These are phyloP conservation scores for Eilema caniola DNA, from an alignment of 2,888 invertebrate species.

Conservation along the genomic window DNA sequence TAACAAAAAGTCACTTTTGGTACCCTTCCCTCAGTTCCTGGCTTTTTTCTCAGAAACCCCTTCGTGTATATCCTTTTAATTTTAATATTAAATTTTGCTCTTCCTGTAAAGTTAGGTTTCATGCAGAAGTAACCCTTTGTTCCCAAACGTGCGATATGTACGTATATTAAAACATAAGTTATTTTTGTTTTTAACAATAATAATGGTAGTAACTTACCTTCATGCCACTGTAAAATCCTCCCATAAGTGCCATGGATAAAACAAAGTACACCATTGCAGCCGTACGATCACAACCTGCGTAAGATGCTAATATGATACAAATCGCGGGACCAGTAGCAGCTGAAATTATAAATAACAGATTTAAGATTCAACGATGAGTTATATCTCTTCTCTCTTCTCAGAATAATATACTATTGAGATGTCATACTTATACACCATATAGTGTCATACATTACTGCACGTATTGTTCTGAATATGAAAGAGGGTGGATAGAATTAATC, in stretches of 20 bases:
- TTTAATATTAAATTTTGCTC: no score
- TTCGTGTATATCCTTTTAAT: no score
- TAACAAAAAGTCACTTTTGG: no score
- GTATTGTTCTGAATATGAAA: neutral
- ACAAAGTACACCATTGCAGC: slow-evolving; percentile 87
- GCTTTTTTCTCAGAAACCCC: no score
- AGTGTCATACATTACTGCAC: no score
- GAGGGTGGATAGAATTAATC: neutral
- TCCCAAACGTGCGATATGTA: no score
- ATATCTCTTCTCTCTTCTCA: neutral
- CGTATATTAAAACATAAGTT: neutral
- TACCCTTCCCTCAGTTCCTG: no score
- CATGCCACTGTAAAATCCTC: slow-evolving; percentile 90
- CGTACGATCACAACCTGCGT: slow-evolving; percentile 86
- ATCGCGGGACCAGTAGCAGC: slow-evolving; percentile 89
- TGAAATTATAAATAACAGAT: slow-evolving; percentile 57
- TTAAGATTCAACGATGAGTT: neutral
- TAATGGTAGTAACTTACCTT: slow-evolving; percentile 72
- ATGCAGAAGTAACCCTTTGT: no score
- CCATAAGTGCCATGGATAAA: slow-evolving; percentile 90
- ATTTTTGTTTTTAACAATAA: neutral
- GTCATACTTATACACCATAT: no score
- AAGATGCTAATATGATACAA: slow-evolving; percentile 88
- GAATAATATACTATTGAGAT: neutral
- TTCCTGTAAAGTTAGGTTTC: no score